phyloP scores from a whole-genome alignment of 2,888 invertebrate species.

The Caprella mutica region DNA sequence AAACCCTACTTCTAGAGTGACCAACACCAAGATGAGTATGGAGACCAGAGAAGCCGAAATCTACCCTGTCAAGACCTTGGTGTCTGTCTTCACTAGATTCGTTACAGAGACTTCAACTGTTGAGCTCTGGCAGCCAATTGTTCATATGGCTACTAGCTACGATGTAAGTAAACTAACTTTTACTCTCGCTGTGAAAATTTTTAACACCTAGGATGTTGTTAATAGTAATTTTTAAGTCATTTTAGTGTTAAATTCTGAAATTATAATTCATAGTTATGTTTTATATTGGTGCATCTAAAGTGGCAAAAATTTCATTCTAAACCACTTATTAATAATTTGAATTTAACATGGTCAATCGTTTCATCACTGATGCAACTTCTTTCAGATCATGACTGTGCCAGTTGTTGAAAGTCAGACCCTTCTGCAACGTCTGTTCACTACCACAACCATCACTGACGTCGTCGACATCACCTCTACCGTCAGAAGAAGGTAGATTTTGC shows the following conservation, averaged over 20 bases:
- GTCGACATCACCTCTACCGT: not conserved
- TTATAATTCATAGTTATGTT: too few species aligned
- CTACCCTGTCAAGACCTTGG: not conserved
- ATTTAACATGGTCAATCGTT: too few species aligned
- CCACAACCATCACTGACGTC: not conserved
- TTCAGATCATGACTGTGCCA: not conserved
- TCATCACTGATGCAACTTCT: not conserved
- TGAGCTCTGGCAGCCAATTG: constrained; percentile 6
- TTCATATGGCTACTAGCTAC: constrained; percentile 2
- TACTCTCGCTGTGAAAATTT: too few species aligned
- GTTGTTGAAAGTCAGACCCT: not conserved
- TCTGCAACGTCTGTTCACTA: constrained; percentile 1
- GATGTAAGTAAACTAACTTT: too few species aligned
- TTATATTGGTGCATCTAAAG: too few species aligned
- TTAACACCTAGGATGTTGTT: too few species aligned
- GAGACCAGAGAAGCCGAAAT: not conserved
- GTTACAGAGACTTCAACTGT: not conserved
- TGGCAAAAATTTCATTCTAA: too few species aligned
- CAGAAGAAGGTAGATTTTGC: too few species aligned
- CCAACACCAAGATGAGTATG: not conserved
- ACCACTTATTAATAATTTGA: too few species aligned
- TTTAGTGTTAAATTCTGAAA: too few species aligned
- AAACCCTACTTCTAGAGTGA: too few species aligned
- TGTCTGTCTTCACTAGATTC: constrained; percentile 5
- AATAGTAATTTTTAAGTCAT: too few species aligned